phyloP scores from a whole-genome alignment of 2,888 invertebrate species.

The Lycocerus yunnanus region DNA sequence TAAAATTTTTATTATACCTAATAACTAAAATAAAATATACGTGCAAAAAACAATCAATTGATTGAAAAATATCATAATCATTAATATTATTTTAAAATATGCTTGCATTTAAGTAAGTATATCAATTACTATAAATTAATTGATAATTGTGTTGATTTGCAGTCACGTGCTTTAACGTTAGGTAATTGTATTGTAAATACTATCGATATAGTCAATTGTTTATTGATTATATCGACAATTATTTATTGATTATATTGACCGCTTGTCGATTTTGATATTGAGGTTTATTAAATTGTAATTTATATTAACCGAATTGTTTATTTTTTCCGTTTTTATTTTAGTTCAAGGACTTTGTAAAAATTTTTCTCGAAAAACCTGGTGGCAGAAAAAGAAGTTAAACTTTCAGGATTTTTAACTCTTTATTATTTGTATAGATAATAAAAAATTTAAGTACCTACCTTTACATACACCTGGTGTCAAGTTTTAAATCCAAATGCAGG shows the following conservation, averaged over 20 bases:
- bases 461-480: too few relatives aligned
- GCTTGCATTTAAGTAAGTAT: not conserved
- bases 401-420: not conserved
- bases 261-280: not conserved
- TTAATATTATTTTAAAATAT: too few relatives aligned
- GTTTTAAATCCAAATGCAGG: too few relatives aligned
- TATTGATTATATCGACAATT: not conserved
- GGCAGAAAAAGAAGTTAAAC: not conserved
- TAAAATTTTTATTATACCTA: too few relatives aligned
- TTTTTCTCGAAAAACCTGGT: not conserved
- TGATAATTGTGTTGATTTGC: not conserved
- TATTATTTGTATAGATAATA: too few relatives aligned
- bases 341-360: not conserved
- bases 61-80: too few relatives aligned
- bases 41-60: too few relatives aligned
- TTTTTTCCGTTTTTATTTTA: not conserved
- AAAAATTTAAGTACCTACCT: too few relatives aligned
- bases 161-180: not conserved
- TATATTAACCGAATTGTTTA: not conserved
- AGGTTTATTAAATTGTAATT: not conserved
- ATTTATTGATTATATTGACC: not conserved
- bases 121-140: not conserved
- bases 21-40: too few relatives aligned
- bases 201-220: not conserved
- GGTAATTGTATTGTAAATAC: not conserved